A percentile compares a stretch with the other conserved stretches of the same genome.
These are phyloP conservation scores for Magallana gigas DNA, from an alignment of 1,140 invertebrate species.

Conservation along the genomic window DNA sequence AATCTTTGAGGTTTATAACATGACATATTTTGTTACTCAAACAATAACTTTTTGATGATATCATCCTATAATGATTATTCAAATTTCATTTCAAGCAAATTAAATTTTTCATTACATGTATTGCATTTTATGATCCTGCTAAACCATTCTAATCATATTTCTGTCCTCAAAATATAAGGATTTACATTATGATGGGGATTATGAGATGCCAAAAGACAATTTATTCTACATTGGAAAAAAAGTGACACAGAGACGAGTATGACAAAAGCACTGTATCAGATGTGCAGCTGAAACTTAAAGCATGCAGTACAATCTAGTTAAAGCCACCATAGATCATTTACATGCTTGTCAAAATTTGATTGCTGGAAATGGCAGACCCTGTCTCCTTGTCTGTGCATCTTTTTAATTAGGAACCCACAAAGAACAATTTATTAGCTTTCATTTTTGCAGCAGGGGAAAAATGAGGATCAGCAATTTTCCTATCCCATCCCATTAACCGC, in stretches of 20 bases:
- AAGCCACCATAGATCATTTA: slow-evolving; percentile 6
- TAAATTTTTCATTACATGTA: too few species aligned
- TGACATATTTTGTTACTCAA: too few species aligned
- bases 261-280: slow-evolving; percentile 2
- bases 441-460: slow-evolving; percentile 4
- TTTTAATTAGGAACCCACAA: slow-evolving; percentile 16
- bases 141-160: not conserved
- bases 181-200: not conserved
- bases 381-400: slow-evolving; percentile 1
- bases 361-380: not conserved
- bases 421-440: slow-evolving; percentile 38
- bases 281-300: not conserved
- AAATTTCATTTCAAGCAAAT: too few species aligned
- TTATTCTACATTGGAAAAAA: not conserved
- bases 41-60: too few species aligned
- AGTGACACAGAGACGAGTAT: not conserved
- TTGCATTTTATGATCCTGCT: too few species aligned
- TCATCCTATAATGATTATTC: too few species aligned
- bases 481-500: slow-evolving; percentile 22
- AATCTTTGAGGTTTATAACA: too few species aligned
- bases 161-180: not conserved
- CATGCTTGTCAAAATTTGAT: slow-evolving; percentile 29
- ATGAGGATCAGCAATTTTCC: slow-evolving; percentile 18
- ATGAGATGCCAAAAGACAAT: not conserved
- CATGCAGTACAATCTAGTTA: not conserved